Evolutionary conservation across 1,140 invertebrate genomes (phyloP).

Genomic region (Philotrypesis tridentata): DNA sequence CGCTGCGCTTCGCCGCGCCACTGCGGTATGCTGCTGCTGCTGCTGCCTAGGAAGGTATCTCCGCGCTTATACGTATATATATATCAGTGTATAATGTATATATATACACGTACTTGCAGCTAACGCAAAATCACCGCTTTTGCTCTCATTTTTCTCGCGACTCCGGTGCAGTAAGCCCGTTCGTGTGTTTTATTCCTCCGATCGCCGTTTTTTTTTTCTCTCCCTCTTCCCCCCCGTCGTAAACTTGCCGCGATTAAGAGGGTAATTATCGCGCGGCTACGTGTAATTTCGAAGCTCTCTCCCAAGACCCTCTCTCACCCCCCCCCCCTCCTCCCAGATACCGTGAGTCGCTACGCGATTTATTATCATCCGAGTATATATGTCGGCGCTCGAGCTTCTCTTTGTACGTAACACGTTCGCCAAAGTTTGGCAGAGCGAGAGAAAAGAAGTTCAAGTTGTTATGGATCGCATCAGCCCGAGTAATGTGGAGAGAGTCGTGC

Average conservation of each 20-base stretch:
- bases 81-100: not conserved
- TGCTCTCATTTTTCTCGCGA: not conserved
- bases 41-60: not conserved
- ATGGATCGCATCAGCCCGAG: not conserved
- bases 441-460: not conserved
- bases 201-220: not conserved
- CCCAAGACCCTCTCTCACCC: no score
- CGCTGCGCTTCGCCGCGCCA: not conserved
- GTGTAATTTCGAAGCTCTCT: no score
- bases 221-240: not conserved
- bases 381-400: not conserved
- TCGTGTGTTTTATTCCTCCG: not conserved
- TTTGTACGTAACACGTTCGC: no score
- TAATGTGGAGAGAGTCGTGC: not conserved
- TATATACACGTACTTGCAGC: not conserved
- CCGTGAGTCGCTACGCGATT: not conserved
- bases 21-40: not conserved
- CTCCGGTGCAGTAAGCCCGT: not conserved
- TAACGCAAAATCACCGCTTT: not conserved
- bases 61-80: not conserved
- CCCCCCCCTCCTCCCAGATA: not conserved
- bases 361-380: not conserved
- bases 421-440: not conserved
- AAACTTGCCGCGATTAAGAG: conserved; percentile 1
- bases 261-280: not conserved